phyloP scores from a whole-genome alignment of 1,140 invertebrate genomes.

The Cecropterus lyciades region DNA sequence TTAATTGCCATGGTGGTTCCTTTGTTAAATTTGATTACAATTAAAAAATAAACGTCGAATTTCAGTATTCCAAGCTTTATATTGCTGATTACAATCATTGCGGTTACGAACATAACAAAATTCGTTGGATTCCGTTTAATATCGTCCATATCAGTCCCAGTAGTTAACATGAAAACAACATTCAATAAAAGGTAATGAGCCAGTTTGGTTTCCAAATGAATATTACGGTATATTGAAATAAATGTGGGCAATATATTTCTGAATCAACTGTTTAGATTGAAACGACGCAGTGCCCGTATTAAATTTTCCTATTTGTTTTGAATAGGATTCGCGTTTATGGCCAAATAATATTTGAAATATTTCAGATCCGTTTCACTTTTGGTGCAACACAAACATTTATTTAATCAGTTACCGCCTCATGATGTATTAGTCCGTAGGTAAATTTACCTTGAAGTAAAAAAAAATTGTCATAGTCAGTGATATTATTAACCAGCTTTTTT shows the following conservation, averaged over 20 bases:
- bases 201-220: slow-evolving; percentile 25
- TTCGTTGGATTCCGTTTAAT: slow-evolving; percentile 9
- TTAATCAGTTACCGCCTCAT: too few relatives aligned
- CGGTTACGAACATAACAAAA: slow-evolving; percentile 13
- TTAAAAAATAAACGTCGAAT: neutral
- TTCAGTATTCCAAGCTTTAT: slow-evolving; percentile 1
- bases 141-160: slow-evolving; percentile 10
- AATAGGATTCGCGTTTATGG: too few relatives aligned
- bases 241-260: neutral
- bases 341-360: too few relatives aligned
- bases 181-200: slow-evolving; percentile 24
- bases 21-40: neutral
- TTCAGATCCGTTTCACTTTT: too few relatives aligned
- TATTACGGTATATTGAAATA: slow-evolving; percentile 22
- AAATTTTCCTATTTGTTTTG: too few relatives aligned
- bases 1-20: neutral
- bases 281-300: too few relatives aligned
- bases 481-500: too few relatives aligned
- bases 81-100: slow-evolving; percentile 17
- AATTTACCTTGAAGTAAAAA: too few relatives aligned
- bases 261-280: too few relatives aligned
- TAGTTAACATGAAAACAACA: slow-evolving; percentile 26
- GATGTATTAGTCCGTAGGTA: too few relatives aligned
- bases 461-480: too few relatives aligned
- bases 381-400: too few relatives aligned